Conservation (phyloP, 2,113 vertebrate genomes). For the Prolemur simus region DNA sequence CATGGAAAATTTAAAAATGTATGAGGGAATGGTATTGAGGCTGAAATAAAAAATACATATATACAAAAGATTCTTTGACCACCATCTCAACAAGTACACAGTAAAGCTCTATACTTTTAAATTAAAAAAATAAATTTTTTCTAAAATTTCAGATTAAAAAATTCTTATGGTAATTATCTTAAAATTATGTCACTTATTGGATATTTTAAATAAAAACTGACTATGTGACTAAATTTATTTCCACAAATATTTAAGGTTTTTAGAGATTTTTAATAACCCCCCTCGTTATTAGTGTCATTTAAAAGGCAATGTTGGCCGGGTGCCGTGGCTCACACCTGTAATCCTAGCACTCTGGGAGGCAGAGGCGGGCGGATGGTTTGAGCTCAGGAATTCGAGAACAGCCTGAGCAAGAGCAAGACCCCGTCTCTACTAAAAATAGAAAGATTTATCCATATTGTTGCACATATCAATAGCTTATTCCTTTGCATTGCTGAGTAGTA, state of each 20-base stretch:
- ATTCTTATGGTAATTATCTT: constrained; percentile 29
- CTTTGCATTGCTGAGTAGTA: no score
- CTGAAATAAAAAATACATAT: not conserved
- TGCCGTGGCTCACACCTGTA: no score
- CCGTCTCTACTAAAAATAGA: no score
- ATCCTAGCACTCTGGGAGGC: no score
- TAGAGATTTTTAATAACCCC: constrained; percentile 27
- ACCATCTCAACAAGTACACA: constrained; percentile 3
- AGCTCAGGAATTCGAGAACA: no score
- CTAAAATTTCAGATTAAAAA: constrained; percentile 48
- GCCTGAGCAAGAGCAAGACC: no score
- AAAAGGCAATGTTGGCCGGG: no score
- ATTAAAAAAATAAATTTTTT: not conserved
- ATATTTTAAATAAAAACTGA: constrained; percentile 32
- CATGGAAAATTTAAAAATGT: not conserved
- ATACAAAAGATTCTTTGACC: not conserved
- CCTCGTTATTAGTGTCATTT: constrained; percentile 10
- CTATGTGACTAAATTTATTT: constrained; percentile 25
- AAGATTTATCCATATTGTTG: no score
- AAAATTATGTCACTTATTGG: not conserved
- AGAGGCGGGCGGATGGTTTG: no score
- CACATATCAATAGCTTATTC: no score
- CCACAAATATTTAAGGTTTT: not conserved
- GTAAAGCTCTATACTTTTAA: not conserved
- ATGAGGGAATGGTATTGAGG: not conserved